These are phyloP conservation scores for Perca flavescens DNA, from an alignment of 2,113 vertebrate species.

Conservation along the genomic window DNA sequence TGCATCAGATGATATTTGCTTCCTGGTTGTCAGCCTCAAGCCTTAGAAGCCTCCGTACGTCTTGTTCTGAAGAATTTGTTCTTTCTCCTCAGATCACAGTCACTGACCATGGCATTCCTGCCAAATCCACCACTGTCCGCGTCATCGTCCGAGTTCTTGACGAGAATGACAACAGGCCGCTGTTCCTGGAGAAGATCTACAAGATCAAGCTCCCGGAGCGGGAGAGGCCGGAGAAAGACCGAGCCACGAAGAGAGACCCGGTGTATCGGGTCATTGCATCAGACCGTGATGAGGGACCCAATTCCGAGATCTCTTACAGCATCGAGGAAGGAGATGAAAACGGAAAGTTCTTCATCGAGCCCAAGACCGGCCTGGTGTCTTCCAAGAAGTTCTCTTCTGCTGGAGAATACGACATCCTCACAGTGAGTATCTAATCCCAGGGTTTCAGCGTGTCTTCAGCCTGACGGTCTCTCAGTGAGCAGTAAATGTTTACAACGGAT, in stretches of 20 bases:
- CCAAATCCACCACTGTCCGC: slow-evolving; percentile 89
- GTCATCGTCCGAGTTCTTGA: slow-evolving; percentile 95
- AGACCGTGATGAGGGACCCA: slow-evolving; percentile 93
- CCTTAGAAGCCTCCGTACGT: background rate
- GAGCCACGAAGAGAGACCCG: slow-evolving; percentile 86
- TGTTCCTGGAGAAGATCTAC: slow-evolving; percentile 97
- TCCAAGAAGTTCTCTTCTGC: slow-evolving; percentile 94
- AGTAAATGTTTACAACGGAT: slow-evolving; percentile 31
- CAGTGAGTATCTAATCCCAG: slow-evolving; percentile 83
- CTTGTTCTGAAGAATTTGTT: background rate
- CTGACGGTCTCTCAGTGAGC: slow-evolving; percentile 20
- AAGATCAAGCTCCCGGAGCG: slow-evolving; percentile 95
- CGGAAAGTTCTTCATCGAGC: slow-evolving; percentile 97
- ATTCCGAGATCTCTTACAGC: slow-evolving; percentile 97
- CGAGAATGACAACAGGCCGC: slow-evolving; percentile 96
- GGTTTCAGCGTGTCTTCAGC: background rate
- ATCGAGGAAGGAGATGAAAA: slow-evolving; percentile 96
- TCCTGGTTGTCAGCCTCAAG: background rate
- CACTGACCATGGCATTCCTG: slow-evolving; percentile 89
- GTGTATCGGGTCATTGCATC: slow-evolving; percentile 94
- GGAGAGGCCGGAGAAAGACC: slow-evolving; percentile 88
- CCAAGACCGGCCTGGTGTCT: slow-evolving; percentile 95
- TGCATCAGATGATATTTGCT: background rate
- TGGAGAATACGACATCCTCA: slow-evolving; percentile 96
- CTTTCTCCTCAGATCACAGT: slow-evolving; percentile 88